These are phyloP conservation scores for Saccostrea echinata DNA, from an alignment of 1,140 invertebrate species.

Conservation along the genomic window DNA sequence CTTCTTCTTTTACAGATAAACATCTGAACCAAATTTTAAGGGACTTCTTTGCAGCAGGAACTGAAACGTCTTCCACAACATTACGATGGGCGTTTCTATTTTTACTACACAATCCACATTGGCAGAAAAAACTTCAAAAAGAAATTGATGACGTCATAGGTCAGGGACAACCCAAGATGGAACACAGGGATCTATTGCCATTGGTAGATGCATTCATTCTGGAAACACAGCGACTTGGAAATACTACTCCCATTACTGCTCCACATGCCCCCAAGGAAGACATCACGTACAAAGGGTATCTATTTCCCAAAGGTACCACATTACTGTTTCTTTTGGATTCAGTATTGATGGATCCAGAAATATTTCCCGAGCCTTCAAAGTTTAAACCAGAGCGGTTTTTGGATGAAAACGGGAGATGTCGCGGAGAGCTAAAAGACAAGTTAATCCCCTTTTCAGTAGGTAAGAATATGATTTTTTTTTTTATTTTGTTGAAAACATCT, in stretches of 20 bases:
- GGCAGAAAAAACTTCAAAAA: conserved; percentile 89
- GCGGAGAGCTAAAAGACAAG: conserved; percentile 44
- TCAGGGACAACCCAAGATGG: conserved; percentile 87
- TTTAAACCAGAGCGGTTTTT: conserved; percentile 62
- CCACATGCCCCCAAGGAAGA: conserved; percentile 48
- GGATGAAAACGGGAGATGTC: conserved; percentile 67
- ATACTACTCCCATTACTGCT: conserved; percentile 56
- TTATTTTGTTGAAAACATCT: background rate
- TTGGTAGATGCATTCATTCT: conserved; percentile 69
- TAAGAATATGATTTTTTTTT: background rate
- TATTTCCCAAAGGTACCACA: conserved; percentile 54
- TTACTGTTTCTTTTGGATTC: conserved; percentile 68
- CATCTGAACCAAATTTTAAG: conserved; percentile 57
- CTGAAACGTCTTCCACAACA: conserved; percentile 92
- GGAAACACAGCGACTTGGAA: conserved; percentile 76
- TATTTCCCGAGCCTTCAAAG: conserved; percentile 48
- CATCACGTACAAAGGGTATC: conserved; percentile 50
- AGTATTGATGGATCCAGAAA: conserved; percentile 62
- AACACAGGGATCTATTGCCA: conserved; percentile 82
- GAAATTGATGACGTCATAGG: conserved; percentile 93
- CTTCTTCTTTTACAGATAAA: conserved; percentile 43
- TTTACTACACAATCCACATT: conserved; percentile 86
- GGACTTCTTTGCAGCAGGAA: conserved; percentile 93
- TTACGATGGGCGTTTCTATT: conserved; percentile 91
- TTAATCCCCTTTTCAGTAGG: conserved; percentile 54